These are phyloP conservation scores for Bubo scandiacus DNA, from an alignment of 2,113 vertebrate genomes.

Conservation along the genomic window DNA sequence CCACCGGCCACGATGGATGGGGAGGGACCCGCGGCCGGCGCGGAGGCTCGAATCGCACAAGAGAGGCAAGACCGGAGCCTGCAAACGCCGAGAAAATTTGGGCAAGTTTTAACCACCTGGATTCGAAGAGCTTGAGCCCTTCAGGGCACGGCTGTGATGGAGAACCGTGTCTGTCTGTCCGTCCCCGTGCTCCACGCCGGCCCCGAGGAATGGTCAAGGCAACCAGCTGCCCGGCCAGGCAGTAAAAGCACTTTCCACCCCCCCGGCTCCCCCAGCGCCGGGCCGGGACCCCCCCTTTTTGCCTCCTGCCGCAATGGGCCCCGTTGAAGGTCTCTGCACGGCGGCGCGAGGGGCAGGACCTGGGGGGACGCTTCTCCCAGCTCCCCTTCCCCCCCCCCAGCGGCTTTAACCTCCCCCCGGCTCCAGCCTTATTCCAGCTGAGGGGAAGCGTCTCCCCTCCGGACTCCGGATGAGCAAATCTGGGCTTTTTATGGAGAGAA, in stretches of 20 bases:
- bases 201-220: not conserved
- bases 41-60: not conserved
- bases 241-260: not conserved
- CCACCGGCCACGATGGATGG: not conserved
- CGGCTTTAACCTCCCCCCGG: not conserved
- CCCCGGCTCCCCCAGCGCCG: not conserved
- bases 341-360: not conserved
- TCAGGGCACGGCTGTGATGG: fast-evolving
- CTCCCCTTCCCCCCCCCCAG: not conserved
- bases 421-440: not conserved
- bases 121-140: not conserved
- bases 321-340: not conserved
- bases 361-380: too few species aligned
- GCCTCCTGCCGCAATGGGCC: not conserved
- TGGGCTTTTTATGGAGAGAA: too few species aligned
- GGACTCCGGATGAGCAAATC: too few species aligned
- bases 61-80: too few species aligned
- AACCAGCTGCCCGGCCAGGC: not conserved
- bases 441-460: not conserved
- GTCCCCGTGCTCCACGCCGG: fast-evolving
- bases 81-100: fast-evolving
- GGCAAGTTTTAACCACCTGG: not conserved
- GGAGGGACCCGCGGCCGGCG: not conserved
- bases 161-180: not conserved
- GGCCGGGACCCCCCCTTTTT: not conserved